Base-by-base conservation (phyloP, 2,797 vertebrate species). In the Microctenopoma lineatum region DNA sequence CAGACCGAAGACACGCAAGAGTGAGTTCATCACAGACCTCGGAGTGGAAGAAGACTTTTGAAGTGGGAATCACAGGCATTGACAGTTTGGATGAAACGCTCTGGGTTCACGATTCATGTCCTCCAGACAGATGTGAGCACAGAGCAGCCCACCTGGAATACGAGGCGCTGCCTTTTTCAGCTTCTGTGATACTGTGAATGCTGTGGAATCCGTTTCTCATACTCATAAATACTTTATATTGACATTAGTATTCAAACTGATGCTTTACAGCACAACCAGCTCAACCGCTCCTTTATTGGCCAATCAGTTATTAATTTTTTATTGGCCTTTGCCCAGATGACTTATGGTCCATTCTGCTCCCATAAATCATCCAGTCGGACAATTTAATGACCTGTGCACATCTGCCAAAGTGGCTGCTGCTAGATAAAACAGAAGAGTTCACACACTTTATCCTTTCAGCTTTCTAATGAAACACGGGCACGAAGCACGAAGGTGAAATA, bases 221-320 rank as follows among this genome's bases (percentile, higher is more conserved):
- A 4, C 36, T 54, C 26, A 57, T 69, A 14, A 61, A 73, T 62
- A 14, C 18, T 52, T 46, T 13, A 21, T 39, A 39, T 56, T 36
- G 10, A 3, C 48, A 14, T 56, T 29, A 60, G 59, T 61, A 55
- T 27, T 66, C 71, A 41, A 66, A 26, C 36, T n/a, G 39, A 65
- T 83, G 26, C 73, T 71, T 71, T 59, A 58, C 47, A 50, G n/a
- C 45, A 25, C 27, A 36, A 29, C 18, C 47, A 26, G 10, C 71
- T 58, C 57, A 48, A 36, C 46, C n/a, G 12, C 60, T 66, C 29
- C 15, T 65, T 81, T 75, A 77, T 77, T 50, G 54, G 52, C 25
- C 36, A 45, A 66, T 81, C 68, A 77, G 53, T 50, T 64, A 75
- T 80, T 67, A 54, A 76, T 73, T 53, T 71, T 83, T 86, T 55